A percentile compares a stretch with the other conserved stretches of the same genome.
These are phyloP conservation scores for Chauna torquata DNA, from an alignment of 2,113 vertebrate genomes.

Conservation along the genomic window DNA sequence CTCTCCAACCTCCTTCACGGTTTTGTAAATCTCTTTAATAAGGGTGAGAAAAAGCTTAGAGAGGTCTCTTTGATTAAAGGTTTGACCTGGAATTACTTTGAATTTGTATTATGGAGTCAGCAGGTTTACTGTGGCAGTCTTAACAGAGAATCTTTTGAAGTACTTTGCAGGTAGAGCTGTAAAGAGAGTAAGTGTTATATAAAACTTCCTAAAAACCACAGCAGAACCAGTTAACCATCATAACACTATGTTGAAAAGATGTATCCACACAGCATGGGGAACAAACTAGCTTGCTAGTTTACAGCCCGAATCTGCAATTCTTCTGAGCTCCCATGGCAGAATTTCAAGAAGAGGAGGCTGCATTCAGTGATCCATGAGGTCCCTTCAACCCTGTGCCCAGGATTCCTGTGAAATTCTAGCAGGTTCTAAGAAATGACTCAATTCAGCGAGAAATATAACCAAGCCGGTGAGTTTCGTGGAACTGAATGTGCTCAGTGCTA, in stretches of 20 bases:
- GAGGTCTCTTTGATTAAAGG: slow-evolving; percentile 57
- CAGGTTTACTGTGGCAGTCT: slow-evolving; percentile 21
- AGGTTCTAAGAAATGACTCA: background rate
- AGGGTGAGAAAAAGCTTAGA: slow-evolving; percentile 43
- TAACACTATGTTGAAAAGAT: background rate
- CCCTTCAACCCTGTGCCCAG: background rate
- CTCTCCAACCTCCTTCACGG: slow-evolving; percentile 71
- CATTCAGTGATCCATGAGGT: background rate
- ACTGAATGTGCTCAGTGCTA: background rate
- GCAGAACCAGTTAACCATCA: background rate
- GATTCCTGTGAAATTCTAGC: background rate
- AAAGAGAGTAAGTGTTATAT: slow-evolving; percentile 7
- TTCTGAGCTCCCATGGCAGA: background rate
- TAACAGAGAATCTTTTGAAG: slow-evolving; percentile 38
- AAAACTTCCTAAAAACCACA: slow-evolving; percentile 1
- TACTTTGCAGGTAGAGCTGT: slow-evolving; percentile 25
- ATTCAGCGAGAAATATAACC: background rate
- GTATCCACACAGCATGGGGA: background rate
- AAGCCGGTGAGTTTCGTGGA: background rate
- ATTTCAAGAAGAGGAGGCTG: background rate
- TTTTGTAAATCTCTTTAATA: slow-evolving; percentile 73
- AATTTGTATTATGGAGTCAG: slow-evolving; percentile 55
- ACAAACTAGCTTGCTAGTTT: background rate
- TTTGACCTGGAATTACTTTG: slow-evolving; percentile 60
- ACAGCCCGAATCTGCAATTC: background rate